Conservation (phyloP, 2,113 vertebrate genomes). For the Gadus macrocephalus region DNA sequence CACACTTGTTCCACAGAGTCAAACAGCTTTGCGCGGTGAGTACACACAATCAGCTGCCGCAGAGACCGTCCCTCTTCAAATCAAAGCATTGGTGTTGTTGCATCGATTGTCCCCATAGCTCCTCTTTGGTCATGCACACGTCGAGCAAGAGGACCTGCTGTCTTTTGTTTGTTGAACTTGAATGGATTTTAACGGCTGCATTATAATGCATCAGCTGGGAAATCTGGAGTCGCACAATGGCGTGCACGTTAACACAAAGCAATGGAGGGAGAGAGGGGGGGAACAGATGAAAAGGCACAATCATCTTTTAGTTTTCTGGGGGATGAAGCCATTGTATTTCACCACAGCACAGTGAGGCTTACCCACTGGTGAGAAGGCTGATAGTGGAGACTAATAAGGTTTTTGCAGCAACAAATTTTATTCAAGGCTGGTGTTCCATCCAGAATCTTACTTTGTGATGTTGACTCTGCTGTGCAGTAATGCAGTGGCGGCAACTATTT, state of each 20-base stretch:
- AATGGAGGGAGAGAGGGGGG: not conserved
- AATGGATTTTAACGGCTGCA: not conserved
- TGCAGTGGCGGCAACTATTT: too few species aligned
- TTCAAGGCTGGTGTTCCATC: not conserved
- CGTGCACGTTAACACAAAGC: not conserved
- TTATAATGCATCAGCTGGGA: not conserved
- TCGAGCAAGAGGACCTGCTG: not conserved
- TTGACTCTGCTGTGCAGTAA: too few species aligned
- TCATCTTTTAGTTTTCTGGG: not conserved
- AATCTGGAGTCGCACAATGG: not conserved
- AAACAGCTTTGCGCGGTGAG: conserved; percentile 24
- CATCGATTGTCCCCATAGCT: not conserved
- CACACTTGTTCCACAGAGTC: conserved; percentile 34
- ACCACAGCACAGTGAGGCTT: not conserved
- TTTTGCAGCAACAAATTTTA: not conserved
- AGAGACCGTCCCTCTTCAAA: not conserved
- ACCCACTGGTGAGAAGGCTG: not conserved
- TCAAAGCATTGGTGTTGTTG: conserved; percentile 9
- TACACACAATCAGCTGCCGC: conserved; percentile 2
- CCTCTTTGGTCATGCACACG: not conserved
- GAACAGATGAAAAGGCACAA: conserved; percentile 1
- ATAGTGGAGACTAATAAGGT: not conserved
- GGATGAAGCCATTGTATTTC: not conserved
- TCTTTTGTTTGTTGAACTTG: not conserved
- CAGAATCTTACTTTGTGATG: not conserved